Conservation (phyloP, 2,888 invertebrate genomes). For the Cremastinae sp. region DNA sequence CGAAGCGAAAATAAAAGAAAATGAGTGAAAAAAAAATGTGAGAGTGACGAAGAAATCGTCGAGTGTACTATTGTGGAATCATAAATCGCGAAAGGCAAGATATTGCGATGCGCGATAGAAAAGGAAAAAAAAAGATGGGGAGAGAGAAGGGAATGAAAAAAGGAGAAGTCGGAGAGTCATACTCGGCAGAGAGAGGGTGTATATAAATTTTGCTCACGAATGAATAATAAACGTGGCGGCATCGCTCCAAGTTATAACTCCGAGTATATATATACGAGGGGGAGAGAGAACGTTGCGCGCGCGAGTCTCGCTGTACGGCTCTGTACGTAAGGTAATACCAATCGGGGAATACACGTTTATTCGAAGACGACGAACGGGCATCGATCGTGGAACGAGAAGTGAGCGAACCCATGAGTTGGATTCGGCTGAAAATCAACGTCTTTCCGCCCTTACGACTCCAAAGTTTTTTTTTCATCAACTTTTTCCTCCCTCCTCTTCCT, state of each 20-base stretch:
- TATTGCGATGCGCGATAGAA: conserved; percentile 13
- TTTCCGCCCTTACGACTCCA: too few relatives aligned
- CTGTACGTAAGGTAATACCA: conserved; percentile 24
- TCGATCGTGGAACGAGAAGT: neutral
- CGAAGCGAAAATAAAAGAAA: neutral
- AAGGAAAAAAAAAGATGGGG: neutral
- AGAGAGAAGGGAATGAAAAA: conserved; percentile 4
- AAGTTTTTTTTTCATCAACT: too few relatives aligned
- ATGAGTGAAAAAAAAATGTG: neutral
- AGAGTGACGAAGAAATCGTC: conserved; percentile 42
- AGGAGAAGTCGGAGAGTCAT: conserved; percentile 28
- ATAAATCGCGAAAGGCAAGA: conserved; percentile 68
- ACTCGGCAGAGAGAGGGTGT: conserved; percentile 64
- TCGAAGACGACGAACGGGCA: neutral
- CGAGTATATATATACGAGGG: conserved; percentile 39
- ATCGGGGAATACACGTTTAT: conserved; percentile 6
- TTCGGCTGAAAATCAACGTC: too few relatives aligned
- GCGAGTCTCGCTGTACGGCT: conserved; percentile 10
- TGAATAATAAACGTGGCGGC: conserved; percentile 73
- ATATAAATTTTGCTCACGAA: conserved; percentile 72
- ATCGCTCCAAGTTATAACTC: conserved; percentile 53
- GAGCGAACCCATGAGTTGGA: too few relatives aligned
- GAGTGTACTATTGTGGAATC: conserved; percentile 63
- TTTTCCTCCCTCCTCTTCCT: too few relatives aligned
- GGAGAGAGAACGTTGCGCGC: conserved; percentile 31